Evolutionary conservation across 1,140 invertebrate genomes (phyloP), one percentile per base, ranked within the genome.

Genomic region (Tetraneura akinire): DNA sequence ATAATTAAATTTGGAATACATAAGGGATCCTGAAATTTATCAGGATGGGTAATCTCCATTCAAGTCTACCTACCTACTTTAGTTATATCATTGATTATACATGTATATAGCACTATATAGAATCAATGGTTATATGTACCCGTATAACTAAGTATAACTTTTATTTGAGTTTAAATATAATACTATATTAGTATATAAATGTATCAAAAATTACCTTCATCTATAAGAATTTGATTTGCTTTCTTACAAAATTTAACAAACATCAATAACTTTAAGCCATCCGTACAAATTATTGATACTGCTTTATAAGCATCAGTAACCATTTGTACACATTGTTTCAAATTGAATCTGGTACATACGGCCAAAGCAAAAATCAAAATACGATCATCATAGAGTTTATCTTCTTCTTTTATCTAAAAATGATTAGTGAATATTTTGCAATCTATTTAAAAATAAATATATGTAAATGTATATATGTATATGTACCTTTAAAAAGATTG

Each of bases 181-280:
- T n/a, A n/a, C n/a, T 32, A 16, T 53, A 73, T 18, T 0, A 73
- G 16, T 51, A n/a, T 26, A 16, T 1, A 23, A 76, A 76, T 13
- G 1, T 23, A 62, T 1, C 21, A 42, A 42, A 62, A 45, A 23
- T 47, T 45, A 78, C 74, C 74, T 3, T 78, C 32, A 14, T 47
- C 14, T 11, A 29, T 18, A 62, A 78, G 55, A n/a, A 78, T 45
- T 11, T n/a, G 4, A 29, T 3, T 45, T 18, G 21, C 74, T 26
- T 3, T n/a, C 6, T 29, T 13, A 29, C 23, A 45, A 13, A 78
- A 78, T n/a, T 62, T 26, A 45, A 47, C 55, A 78, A 78, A 78
- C 74, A 78, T 78, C 29, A 78, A 60, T 13, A 78, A n/a, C 29
- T 62, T 57, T 47, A 78, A 60, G 23, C 74, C 74, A 62, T 78